Conservation (phyloP, 2,113 vertebrate genomes). For the Hipposideros armiger region DNA sequence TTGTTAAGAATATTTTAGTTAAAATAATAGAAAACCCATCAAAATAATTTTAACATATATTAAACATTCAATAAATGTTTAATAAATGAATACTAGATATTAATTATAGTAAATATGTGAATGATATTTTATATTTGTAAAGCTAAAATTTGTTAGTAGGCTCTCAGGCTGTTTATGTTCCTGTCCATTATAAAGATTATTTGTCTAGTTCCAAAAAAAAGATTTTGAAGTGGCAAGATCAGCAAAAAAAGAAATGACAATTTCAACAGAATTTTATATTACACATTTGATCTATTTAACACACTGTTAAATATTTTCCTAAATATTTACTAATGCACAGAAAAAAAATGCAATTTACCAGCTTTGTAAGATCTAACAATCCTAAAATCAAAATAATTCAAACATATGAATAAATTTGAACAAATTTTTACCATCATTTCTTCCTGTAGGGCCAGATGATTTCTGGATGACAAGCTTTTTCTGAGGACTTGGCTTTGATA, state of each 20-base stretch:
- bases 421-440: not conserved
- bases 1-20: constrained; percentile 34
- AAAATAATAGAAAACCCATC: constrained; percentile 5
- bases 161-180: not conserved
- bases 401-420: constrained; percentile 39
- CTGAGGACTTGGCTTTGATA: constrained; percentile 85
- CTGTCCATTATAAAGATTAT: constrained; percentile 29
- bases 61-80: constrained; percentile 21
- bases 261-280: constrained; percentile 50
- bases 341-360: constrained; percentile 51
- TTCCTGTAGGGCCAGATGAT: constrained; percentile 84
- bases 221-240: constrained; percentile 20
- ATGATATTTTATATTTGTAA: constrained; percentile 60
- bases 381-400: constrained; percentile 30
- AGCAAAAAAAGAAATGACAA: constrained; percentile 7
- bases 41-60: constrained; percentile 52
- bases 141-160: constrained; percentile 44
- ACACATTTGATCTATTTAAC: constrained; percentile 38
- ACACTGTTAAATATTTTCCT: not conserved
- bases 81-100: not conserved
- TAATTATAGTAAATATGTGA: constrained; percentile 27
- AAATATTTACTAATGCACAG: constrained; percentile 56
- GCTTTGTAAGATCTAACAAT: constrained; percentile 47
- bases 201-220: not conserved
- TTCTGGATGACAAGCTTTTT: constrained; percentile 80